Evolutionary conservation across 1,140 invertebrate genomes (phyloP).

Genomic region (Aphaenogaster rudis): DNA sequence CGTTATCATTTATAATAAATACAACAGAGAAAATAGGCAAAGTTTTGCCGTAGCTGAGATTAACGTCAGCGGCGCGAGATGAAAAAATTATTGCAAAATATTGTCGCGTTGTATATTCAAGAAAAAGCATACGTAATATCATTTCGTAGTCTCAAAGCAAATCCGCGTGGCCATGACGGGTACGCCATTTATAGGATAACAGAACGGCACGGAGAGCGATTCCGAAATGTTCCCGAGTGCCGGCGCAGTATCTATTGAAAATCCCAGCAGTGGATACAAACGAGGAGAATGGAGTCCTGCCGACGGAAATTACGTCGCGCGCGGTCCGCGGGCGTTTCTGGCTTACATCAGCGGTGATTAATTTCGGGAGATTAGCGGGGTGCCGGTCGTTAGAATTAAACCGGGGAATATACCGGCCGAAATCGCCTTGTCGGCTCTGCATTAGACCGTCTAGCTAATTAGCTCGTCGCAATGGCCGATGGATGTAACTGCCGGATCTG

Average conservation of each 20-base stretch:
- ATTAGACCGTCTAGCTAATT: slow-evolving; percentile 68
- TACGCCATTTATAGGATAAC: slow-evolving; percentile 49
- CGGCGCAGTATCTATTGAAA: slow-evolving; percentile 54
- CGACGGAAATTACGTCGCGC: slow-evolving; percentile 48
- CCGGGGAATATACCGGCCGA: slow-evolving; percentile 45
- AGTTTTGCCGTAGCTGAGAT: not conserved
- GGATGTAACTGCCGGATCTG: slow-evolving; percentile 29
- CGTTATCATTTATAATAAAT: not conserved
- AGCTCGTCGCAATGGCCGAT: slow-evolving; percentile 33
- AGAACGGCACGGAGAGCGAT: not conserved
- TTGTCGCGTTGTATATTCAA: not conserved
- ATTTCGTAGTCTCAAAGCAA: slow-evolving; percentile 24
- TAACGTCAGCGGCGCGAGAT: not conserved
- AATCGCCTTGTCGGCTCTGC: slow-evolving; percentile 64
- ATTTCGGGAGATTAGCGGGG: slow-evolving; percentile 78
- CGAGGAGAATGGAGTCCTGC: slow-evolving; percentile 41
- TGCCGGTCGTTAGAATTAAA: slow-evolving; percentile 74
- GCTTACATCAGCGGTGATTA: slow-evolving; percentile 75
- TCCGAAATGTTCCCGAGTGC: slow-evolving; percentile 33
- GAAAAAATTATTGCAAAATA: not conserved
- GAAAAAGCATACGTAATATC: not conserved
- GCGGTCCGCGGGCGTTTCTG: slow-evolving; percentile 46
- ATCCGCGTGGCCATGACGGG: slow-evolving; percentile 3
- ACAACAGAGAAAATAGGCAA: not conserved
- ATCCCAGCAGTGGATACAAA: slow-evolving; percentile 58